These are phyloP conservation scores for Strigops habroptila DNA, from an alignment of 2,113 vertebrate genomes.

Conservation along the genomic window DNA sequence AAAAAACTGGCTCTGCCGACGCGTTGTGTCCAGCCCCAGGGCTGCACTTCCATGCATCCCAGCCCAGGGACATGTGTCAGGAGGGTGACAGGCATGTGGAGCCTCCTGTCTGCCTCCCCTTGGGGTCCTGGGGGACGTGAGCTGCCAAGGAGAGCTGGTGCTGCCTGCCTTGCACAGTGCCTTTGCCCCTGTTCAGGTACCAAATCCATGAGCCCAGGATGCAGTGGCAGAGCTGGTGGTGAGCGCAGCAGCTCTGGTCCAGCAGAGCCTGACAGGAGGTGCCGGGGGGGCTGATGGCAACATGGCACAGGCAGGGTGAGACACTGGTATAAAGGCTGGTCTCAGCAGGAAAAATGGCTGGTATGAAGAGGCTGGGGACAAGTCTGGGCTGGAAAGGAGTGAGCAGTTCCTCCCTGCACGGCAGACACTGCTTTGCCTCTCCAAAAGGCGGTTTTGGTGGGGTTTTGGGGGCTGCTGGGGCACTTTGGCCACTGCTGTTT, in stretches of 20 bases:
- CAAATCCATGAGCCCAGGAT: accelerated
- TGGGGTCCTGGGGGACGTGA: not conserved
- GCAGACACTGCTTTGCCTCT: not conserved
- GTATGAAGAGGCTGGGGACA: slow-evolving; percentile 52
- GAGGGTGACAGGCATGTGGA: not conserved
- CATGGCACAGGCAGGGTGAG: accelerated
- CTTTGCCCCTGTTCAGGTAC: not conserved
- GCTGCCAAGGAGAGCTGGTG: not conserved
- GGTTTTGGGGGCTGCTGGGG: not conserved
- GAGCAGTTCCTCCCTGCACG: not conserved
- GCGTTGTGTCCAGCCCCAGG: not conserved
- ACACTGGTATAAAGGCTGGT: not conserved
- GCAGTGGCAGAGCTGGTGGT: not conserved
- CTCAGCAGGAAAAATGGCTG: slow-evolving; percentile 32
- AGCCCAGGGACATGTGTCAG: not conserved
- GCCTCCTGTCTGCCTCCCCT: not conserved
- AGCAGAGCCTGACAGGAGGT: not conserved
- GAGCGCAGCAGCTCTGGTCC: accelerated
- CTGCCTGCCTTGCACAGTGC: not conserved
- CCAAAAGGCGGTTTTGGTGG: accelerated
- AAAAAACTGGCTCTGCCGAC: not conserved
- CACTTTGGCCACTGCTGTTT: not conserved
- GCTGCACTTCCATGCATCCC: not conserved
- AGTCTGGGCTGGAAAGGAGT: slow-evolving; percentile 33
- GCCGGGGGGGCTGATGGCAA: accelerated